phyloP scores from a whole-genome alignment of 1,140 invertebrate species.

The Drusus annulatus region DNA sequence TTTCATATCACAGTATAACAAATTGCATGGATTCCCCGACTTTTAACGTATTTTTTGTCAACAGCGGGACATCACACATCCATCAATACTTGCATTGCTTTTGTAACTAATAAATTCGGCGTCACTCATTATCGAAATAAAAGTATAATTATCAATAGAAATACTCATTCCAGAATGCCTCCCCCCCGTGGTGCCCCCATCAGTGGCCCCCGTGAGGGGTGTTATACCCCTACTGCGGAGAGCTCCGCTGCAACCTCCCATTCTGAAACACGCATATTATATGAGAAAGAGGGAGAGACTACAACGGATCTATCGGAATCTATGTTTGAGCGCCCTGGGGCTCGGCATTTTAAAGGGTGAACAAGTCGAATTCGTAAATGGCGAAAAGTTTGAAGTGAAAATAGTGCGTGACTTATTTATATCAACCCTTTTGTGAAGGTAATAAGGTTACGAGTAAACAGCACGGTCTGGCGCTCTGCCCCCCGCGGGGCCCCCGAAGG shows the following conservation, averaged over 20 bases:
- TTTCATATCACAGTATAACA: background rate
- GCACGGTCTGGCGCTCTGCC: conserved; percentile 39
- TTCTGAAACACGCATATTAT: too few relatives aligned
- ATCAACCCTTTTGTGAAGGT: conserved; percentile 47
- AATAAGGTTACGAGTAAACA: conserved; percentile 52
- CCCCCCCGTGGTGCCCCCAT: background rate
- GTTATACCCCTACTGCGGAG: background rate
- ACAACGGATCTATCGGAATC: too few relatives aligned
- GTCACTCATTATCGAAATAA: conserved; percentile 46
- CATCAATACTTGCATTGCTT: background rate
- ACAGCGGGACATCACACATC: conserved; percentile 14
- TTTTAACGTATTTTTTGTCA: background rate
- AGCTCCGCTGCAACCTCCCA: too few relatives aligned
- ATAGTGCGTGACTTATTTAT: conserved; percentile 45
- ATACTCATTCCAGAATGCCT: background rate
- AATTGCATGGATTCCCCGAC: too few relatives aligned
- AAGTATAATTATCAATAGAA: conserved; percentile 44
- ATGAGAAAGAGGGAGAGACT: too few relatives aligned
- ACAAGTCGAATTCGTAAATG: conserved; percentile 21
- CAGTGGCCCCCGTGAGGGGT: conserved; percentile 5
- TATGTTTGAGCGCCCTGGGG: background rate
- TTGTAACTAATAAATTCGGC: conserved; percentile 46
- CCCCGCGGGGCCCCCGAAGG: conserved; percentile 15
- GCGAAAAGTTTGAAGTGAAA: conserved; percentile 31
- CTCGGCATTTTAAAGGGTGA: conserved; percentile 1